These are phyloP conservation scores for Microctonus aethiopoides DNA, from an alignment of 2,888 invertebrate species.

Conservation along the genomic window DNA sequence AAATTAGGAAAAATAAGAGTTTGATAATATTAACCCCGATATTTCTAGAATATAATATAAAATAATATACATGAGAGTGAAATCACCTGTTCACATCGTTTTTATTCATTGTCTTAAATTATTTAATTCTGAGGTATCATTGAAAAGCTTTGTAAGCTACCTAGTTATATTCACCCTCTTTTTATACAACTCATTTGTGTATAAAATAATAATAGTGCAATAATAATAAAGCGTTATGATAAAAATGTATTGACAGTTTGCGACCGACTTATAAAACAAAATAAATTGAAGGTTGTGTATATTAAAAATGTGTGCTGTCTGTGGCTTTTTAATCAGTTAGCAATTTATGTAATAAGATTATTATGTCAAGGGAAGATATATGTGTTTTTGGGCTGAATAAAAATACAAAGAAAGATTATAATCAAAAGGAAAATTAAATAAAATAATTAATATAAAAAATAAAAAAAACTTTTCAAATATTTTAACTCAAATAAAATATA, in stretches of 20 bases:
- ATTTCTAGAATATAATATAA: constrained; percentile 36
- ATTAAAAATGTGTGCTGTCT: too few species aligned
- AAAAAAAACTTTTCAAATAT: too few species aligned
- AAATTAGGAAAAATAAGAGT: background rate
- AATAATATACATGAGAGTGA: constrained; percentile 36
- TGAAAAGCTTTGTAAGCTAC: background rate
- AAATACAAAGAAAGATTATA: too few species aligned
- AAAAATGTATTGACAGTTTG: background rate
- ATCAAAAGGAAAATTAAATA: too few species aligned
- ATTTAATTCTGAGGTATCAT: constrained; percentile 41
- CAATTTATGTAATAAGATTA: background rate
- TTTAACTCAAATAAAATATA: too few species aligned
- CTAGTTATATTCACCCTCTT: background rate
- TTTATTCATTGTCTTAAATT: constrained; percentile 36
- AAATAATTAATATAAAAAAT: too few species aligned
- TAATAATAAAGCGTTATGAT: background rate
- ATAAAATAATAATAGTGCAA: background rate
- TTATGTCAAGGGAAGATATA: background rate
- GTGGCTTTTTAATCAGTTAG: background rate
- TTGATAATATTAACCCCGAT: constrained; percentile 8
- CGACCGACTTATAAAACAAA: background rate
- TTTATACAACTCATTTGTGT: background rate
- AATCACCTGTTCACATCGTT: constrained; percentile 37
- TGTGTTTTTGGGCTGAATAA: background rate
- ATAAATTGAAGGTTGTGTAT: background rate